Percentiles rank a stretch among this genome's conserved stretches.
These are phyloP conservation scores for Syndactyla subalaris DNA, from an alignment of 2,797 vertebrate genomes.

Conservation along the genomic window DNA sequence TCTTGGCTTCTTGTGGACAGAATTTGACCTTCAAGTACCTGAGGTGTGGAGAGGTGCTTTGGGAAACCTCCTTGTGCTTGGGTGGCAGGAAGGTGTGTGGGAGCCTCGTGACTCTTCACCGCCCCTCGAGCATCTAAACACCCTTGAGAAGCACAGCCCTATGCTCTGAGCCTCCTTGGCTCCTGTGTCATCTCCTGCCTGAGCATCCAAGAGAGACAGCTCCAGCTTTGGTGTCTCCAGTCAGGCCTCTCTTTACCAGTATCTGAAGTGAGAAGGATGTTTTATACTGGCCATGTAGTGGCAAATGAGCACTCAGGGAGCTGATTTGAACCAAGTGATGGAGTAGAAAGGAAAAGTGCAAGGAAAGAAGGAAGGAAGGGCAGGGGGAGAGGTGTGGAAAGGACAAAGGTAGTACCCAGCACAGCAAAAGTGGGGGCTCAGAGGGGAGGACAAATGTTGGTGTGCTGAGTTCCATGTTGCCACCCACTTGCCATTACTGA, in stretches of 20 bases:
- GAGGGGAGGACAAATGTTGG: not conserved
- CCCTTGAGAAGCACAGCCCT: not conserved
- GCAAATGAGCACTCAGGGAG: not conserved
- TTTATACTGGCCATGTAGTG: not conserved
- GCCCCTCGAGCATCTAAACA: rapidly evolving
- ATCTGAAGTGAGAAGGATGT: not conserved
- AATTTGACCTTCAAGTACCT: not conserved
- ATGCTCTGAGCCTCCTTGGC: not conserved
- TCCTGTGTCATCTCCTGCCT: not conserved
- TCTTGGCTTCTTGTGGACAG: not conserved
- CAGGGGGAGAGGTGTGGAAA: not conserved
- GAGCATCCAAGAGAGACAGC: not conserved
- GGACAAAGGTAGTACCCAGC: not conserved
- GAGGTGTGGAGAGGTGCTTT: not conserved
- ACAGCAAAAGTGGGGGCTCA: not conserved
- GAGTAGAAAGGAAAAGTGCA: not conserved
- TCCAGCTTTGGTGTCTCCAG: not conserved
- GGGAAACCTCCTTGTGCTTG: not conserved
- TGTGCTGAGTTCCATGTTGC: not conserved
- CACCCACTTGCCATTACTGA: rapidly evolving
- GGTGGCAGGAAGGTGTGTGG: not conserved
- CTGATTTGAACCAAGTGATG: not conserved
- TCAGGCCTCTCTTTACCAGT: not conserved
- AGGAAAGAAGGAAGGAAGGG: not conserved
- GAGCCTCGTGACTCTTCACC: rapidly evolving